Conservation (phyloP, 92 coral and sea anemone genomes). For the Chrysogorgia sp. region DNA sequence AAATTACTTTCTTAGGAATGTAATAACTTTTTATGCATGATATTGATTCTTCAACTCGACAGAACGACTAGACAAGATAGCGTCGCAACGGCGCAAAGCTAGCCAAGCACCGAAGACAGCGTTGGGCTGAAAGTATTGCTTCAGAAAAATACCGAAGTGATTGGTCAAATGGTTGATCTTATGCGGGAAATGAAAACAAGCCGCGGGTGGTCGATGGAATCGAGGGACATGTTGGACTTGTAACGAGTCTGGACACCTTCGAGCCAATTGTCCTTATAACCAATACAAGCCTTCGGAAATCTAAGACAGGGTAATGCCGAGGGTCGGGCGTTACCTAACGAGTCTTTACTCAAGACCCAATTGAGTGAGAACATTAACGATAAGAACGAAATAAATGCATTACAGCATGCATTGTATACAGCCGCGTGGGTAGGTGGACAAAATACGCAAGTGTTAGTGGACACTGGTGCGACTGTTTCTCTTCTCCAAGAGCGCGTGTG, state of each 20-base stretch:
- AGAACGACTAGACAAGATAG: not conserved
- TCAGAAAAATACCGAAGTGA: not conserved
- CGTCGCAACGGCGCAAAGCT: not conserved
- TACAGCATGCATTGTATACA: not conserved
- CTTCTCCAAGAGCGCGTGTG: not conserved
- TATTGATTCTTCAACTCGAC: not conserved
- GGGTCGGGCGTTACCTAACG: not conserved
- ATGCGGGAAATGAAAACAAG: slow-evolving; percentile 2
- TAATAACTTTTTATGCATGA: too few relatives aligned
- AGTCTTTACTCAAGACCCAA: not conserved
- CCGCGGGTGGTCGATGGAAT: slow-evolving; percentile 2
- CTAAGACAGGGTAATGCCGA: not conserved
- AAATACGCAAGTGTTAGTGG: not conserved
- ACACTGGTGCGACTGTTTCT: slow-evolving; percentile 12
- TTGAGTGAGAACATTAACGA: not conserved
- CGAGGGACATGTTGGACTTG: not conserved
- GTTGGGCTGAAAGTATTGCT: not conserved
- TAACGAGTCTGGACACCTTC: not conserved
- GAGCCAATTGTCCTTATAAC: not conserved
- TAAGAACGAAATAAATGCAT: not conserved
- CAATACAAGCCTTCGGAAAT: not conserved
- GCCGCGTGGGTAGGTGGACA: not conserved
- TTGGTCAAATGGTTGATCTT: not conserved
- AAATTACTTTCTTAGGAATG: too few relatives aligned
- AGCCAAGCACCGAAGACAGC: not conserved